phyloP scores from a whole-genome alignment of 1,140 invertebrate species.

The Eriosoma lanigerum region DNA sequence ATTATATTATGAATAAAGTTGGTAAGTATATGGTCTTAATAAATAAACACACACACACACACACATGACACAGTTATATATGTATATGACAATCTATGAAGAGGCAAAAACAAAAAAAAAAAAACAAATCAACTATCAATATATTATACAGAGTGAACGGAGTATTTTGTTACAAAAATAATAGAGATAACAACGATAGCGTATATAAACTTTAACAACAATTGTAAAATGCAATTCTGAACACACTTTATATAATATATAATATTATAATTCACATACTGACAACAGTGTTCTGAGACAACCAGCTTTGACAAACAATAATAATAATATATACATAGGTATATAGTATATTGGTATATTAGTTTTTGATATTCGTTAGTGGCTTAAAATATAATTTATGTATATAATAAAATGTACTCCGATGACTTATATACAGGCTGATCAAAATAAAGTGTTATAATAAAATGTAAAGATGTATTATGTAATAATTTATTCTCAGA shows the following conservation, averaged over 20 bases:
- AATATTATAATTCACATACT: constrained; percentile 8
- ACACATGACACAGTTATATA: background rate
- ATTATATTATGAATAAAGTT: too few species aligned
- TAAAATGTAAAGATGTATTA: too few species aligned
- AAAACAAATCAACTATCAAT: too few species aligned
- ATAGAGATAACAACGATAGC: too few species aligned
- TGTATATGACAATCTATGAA: background rate
- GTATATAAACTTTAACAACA: too few species aligned
- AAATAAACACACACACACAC: background rate
- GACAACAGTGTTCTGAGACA: constrained; percentile 34
- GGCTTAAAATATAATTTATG: background rate
- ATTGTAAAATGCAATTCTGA: too few species aligned
- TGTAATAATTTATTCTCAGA: too few species aligned
- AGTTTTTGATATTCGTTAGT: background rate
- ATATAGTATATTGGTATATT: too few species aligned
- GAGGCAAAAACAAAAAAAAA: background rate
- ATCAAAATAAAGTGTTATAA: too few species aligned
- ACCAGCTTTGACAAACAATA: background rate
- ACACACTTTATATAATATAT: too few species aligned
- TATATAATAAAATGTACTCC: background rate
- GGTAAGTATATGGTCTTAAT: constrained; percentile 3
- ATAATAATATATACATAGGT: background rate
- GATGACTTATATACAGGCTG: background rate
- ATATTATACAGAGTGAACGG: too few species aligned
- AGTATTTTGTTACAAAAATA: too few species aligned